A percentile compares a stretch with the other conserved stretches of the same genome.
phyloP scores from a whole-genome alignment of 2,113 vertebrate species.

The Bos javanicus region DNA sequence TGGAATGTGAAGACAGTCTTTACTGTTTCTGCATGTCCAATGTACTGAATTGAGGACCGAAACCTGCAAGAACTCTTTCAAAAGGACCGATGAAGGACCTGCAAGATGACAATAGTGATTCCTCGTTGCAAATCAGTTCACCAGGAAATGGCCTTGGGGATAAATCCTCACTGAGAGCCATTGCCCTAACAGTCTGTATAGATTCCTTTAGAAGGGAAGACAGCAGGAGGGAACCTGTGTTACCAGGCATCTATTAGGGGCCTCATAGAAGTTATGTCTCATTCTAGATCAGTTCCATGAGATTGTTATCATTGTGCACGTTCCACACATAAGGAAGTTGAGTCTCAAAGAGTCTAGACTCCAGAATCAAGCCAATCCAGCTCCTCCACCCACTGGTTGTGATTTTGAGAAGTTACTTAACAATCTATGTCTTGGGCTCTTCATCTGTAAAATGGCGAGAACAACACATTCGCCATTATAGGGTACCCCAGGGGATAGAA shows the following conservation, averaged over 20 bases:
- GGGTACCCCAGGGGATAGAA: neutral
- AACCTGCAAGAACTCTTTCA: slow-evolving; percentile 28
- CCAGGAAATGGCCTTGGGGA: neutral
- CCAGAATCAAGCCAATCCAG: neutral
- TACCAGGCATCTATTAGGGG: neutral
- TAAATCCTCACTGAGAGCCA: neutral
- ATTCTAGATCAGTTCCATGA: neutral
- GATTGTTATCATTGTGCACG: neutral
- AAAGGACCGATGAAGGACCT: neutral
- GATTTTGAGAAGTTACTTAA: neutral
- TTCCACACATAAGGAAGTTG: neutral
- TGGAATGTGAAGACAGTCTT: neutral
- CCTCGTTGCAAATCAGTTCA: neutral
- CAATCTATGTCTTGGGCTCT: neutral
- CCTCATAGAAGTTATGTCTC: neutral
- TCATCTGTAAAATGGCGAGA: neutral
- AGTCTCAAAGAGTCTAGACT: neutral
- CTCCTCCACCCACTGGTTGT: neutral
- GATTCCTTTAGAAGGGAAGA: neutral
- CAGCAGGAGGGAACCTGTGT: neutral
- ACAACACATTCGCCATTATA: neutral
- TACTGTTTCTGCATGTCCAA: neutral
- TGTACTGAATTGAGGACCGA: neutral
- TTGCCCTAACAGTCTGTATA: neutral
- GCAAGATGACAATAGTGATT: neutral